Evolutionary conservation across 2,888 invertebrate genomes (phyloP), one percentile per base, ranked within the genome.

Genomic region (Syritta pipiens): DNA sequence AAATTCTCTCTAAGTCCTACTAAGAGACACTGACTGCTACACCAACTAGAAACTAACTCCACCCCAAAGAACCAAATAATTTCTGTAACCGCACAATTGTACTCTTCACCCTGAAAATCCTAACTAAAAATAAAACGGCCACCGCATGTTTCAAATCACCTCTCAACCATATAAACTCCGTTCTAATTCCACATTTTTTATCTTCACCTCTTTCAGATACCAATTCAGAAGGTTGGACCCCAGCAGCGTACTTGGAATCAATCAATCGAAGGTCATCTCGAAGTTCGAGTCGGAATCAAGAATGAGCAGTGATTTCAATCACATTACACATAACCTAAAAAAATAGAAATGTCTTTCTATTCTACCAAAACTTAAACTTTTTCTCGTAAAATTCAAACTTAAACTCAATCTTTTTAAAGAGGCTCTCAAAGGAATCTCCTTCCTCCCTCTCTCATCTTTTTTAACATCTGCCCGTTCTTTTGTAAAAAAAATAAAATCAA

Each of bases 141-240:
- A 37, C 37, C 19, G 37, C 37, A 37, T 37, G 37, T 7, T 5
- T n/a, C n/a, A 17, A 17, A 9, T 37, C 17, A 7, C 4, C 7
- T 3, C 7, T 1, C 0, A 14, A 17, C 37, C 3, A 1, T 17
- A 3, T 7, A 37, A 17, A 7, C 14, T 2, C 7, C 0, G 7
- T 7, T 9, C 7, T 37, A 37, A 17, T 24, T 14, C 7, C 5
- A 37, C 12, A 46, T 19, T 48, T 9, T 20, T 6, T 26, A 37
- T 32, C 48, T 19, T 72, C 19, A 72, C 19, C 82, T 79, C 82
- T 79, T 84, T 49, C 89, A 90, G 94, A 92, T 83, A 90, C 90
- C 77, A 91, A 92, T 83, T 91, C 93, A 85, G 96, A 96, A 89
- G 97, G 97, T 83, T 98, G 97, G 97, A 97, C 96, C 72, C 97